These are phyloP conservation scores for Sphenodon punctatus DNA, from an alignment of 2,797 vertebrate species.

Conservation along the genomic window DNA sequence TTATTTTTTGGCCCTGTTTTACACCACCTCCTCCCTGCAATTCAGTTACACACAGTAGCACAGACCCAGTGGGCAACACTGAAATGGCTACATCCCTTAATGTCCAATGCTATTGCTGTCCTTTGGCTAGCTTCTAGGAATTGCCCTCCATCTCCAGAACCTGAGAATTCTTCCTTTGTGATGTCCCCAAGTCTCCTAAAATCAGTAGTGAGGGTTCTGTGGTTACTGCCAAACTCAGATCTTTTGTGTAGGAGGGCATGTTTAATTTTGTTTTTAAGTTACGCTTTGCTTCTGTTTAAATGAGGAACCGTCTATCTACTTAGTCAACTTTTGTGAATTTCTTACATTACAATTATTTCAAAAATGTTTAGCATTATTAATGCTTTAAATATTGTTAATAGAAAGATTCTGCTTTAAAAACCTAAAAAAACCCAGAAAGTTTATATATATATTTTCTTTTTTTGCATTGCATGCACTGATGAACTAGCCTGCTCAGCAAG, in stretches of 20 bases:
- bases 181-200: constrained; percentile 29
- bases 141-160: constrained; percentile 2
- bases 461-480: constrained; percentile 78
- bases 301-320: constrained; percentile 53
- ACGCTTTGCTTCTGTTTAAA: constrained; percentile 51
- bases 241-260: constrained; percentile 24
- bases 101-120: background rate
- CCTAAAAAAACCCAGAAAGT: constrained; percentile 73
- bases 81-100: background rate
- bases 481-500: constrained; percentile 81
- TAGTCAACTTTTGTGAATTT: constrained; percentile 70
- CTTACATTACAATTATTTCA: constrained; percentile 70
- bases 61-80: background rate
- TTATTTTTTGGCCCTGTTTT: constrained; percentile 26
- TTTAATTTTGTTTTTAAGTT: constrained; percentile 53
- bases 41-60: background rate
- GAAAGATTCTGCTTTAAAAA: constrained; percentile 76
- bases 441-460: constrained; percentile 74
- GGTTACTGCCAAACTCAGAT: constrained; percentile 23
- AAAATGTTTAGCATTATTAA: constrained; percentile 75
- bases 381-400: constrained; percentile 78
- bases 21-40: background rate
- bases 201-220: constrained; percentile 24
- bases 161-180: constrained; percentile 23
- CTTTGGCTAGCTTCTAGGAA: constrained; percentile 27